Conservation (phyloP, 2,113 vertebrate species). For the Apeltes quadracus region DNA sequence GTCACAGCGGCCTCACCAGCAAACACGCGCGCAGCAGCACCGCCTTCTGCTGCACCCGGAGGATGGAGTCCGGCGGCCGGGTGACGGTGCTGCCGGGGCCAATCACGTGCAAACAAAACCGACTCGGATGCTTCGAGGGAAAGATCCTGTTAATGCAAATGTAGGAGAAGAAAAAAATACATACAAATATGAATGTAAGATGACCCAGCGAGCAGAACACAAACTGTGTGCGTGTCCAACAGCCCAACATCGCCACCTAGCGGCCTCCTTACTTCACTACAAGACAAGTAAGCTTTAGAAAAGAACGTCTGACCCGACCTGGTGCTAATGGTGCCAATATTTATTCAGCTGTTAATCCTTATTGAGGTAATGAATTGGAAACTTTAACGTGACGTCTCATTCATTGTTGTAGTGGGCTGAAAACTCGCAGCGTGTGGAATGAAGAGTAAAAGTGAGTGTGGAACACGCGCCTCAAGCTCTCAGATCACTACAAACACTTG, state of each 20-base stretch:
- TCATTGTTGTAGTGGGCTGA: too few species aligned
- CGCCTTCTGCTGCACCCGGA: slow-evolving; percentile 31
- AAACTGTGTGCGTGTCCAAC: background rate
- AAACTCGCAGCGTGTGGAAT: too few species aligned
- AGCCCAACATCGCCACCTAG: slow-evolving; percentile 37
- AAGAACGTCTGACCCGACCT: too few species aligned
- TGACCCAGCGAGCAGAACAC: background rate
- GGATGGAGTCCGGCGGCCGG: background rate
- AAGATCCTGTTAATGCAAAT: background rate
- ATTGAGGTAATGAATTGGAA: too few species aligned
- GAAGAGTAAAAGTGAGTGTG: too few species aligned
- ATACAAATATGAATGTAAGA: background rate
- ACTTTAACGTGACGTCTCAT: too few species aligned
- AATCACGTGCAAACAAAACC: too few species aligned
- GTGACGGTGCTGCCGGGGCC: background rate
- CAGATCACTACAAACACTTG: too few species aligned
- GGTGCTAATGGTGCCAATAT: too few species aligned
- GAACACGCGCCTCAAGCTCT: too few species aligned
- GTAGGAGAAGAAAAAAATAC: background rate
- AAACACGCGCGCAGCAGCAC: slow-evolving; percentile 25
- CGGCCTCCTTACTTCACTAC: slow-evolving; percentile 4
- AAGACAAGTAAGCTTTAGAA: background rate
- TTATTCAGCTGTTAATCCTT: too few species aligned
- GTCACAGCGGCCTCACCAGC: slow-evolving; percentile 39
- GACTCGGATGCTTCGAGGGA: background rate